These are phyloP conservation scores for Poliocrania exsul DNA, from an alignment of 2,797 vertebrate genomes.

Conservation along the genomic window DNA sequence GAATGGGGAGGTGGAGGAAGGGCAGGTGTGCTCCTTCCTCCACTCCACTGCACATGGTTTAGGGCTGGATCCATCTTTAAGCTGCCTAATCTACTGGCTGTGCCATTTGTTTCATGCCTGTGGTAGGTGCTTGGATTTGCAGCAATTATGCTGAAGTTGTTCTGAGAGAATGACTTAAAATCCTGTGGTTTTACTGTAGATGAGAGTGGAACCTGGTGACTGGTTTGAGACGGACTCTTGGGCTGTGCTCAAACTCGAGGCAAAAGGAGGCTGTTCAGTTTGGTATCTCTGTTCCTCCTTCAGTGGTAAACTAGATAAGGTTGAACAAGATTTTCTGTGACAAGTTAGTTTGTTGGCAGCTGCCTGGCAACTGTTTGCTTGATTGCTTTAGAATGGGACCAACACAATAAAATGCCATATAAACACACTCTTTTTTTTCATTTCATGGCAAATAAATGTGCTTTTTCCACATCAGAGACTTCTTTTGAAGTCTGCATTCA, in stretches of 20 bases:
- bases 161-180: neutral
- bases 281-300: neutral
- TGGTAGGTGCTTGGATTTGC: neutral
- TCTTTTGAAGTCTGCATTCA: constrained; percentile 1
- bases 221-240: neutral
- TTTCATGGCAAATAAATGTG: neutral
- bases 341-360: neutral
- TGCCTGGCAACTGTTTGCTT: neutral
- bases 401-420: neutral
- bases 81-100: neutral
- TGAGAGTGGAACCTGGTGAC: neutral
- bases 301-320: neutral
- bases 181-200: neutral
- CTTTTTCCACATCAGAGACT: neutral
- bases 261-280: neutral
- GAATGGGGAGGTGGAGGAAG: neutral
- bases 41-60: neutral
- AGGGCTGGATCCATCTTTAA: neutral
- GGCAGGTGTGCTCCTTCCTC: neutral
- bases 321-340: neutral
- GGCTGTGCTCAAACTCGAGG: neutral
- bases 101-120: neutral
- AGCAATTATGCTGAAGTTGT: neutral
- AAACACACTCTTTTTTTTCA: neutral
- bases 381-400: neutral